A percentile compares a stretch with the other conserved stretches of the same genome.
These are phyloP conservation scores for Penaeus chinensis DNA, from an alignment of 1,140 invertebrate genomes.

Conservation along the genomic window DNA sequence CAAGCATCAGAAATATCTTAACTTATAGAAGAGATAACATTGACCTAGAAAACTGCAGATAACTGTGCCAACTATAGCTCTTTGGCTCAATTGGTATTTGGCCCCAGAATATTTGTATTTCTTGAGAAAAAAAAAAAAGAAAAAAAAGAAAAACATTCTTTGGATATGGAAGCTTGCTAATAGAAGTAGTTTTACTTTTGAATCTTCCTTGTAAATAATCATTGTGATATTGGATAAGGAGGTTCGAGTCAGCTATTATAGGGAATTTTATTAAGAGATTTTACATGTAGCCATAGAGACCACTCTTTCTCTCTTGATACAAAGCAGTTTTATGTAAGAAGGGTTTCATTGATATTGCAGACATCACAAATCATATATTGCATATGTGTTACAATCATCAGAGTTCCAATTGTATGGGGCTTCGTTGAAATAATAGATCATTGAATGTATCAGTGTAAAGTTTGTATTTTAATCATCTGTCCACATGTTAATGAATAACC, in stretches of 20 bases:
- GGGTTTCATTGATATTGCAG: too few species aligned
- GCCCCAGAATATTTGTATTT: not conserved
- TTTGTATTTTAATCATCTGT: not conserved
- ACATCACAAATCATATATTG: too few species aligned
- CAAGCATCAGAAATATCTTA: not conserved
- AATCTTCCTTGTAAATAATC: not conserved
- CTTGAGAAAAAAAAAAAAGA: too few species aligned
- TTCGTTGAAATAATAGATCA: not conserved
- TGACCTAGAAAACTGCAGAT: conserved; percentile 32
- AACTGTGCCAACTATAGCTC: conserved; percentile 47
- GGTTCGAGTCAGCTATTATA: too few species aligned
- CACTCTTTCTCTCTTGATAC: too few species aligned
- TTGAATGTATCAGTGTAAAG: not conserved
- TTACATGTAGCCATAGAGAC: too few species aligned
- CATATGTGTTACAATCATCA: too few species aligned
- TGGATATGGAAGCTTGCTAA: conserved; percentile 12
- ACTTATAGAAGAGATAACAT: conserved; percentile 27
- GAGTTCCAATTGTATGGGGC: too few species aligned
- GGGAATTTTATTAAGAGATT: too few species aligned
- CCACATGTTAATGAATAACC: conserved; percentile 8
- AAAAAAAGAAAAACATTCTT: too few species aligned
- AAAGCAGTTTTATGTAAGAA: too few species aligned
- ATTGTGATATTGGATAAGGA: too few species aligned
- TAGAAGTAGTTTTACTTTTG: conserved; percentile 44
- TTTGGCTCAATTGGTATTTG: conserved; percentile 34